Evolutionary conservation across 2,113 vertebrate species (phyloP).

Genomic region (Brachirus orientalis): DNA sequence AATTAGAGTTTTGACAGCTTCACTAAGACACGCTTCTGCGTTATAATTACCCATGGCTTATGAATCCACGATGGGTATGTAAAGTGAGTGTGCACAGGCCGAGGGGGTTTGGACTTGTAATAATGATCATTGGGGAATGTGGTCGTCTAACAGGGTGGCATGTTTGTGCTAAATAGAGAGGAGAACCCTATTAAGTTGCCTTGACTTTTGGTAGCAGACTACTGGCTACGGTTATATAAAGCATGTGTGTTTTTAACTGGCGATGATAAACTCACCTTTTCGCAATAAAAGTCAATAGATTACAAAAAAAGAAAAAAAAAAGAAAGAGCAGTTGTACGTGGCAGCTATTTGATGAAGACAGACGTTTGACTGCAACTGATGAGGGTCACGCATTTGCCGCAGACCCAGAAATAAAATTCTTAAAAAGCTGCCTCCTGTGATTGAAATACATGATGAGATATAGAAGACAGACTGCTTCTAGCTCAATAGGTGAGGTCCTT

Average conservation of each 20-base stretch:
- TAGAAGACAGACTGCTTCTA: slow-evolving; percentile 56
- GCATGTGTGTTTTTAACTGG: neutral
- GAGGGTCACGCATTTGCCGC: slow-evolving; percentile 62
- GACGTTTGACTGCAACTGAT: slow-evolving; percentile 66
- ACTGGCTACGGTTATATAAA: slow-evolving; percentile 38
- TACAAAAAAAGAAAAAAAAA: slow-evolving; percentile 36
- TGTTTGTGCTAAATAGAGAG: slow-evolving; percentile 71
- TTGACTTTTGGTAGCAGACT: slow-evolving; percentile 35
- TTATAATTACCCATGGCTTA: slow-evolving; percentile 81
- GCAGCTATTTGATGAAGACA: slow-evolving; percentile 59
- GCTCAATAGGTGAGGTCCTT: slow-evolving; percentile 60
- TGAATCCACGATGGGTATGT: slow-evolving; percentile 74
- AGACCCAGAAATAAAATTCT: slow-evolving; percentile 47
- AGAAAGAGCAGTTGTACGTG: slow-evolving; percentile 26
- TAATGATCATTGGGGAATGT: slow-evolving; percentile 72
- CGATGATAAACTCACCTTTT: slow-evolving; percentile 17
- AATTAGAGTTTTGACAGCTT: slow-evolving; percentile 83
- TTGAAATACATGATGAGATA: slow-evolving; percentile 75
- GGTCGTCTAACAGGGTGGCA: slow-evolving; percentile 67
- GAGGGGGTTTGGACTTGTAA: slow-evolving; percentile 64
- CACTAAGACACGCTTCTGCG: slow-evolving; percentile 73
- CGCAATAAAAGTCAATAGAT: slow-evolving; percentile 48
- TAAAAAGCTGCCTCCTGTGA: slow-evolving; percentile 69
- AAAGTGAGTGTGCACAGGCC: slow-evolving; percentile 52
- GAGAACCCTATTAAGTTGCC: slow-evolving; percentile 61